A percentile compares a stretch with the other conserved stretches of the same genome.
phyloP scores from a whole-genome alignment of 92 coral and sea anemone species.

The Scolanthus callimorphus region DNA sequence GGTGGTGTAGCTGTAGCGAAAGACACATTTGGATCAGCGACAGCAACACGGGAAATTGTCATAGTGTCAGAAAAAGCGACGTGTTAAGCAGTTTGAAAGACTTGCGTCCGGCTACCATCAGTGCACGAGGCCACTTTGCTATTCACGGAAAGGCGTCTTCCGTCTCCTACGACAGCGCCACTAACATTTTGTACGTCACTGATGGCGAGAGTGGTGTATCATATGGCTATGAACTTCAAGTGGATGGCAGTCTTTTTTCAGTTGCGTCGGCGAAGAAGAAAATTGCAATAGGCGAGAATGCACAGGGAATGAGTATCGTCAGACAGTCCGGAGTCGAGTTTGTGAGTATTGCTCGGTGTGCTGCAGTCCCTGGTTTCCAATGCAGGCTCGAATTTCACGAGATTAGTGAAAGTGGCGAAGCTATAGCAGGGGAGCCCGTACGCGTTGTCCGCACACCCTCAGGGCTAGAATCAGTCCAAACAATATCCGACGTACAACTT shows the following conservation, averaged over 20 bases:
- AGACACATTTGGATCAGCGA: constrained; percentile 62
- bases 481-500: constrained; percentile 44
- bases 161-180: constrained; percentile 51
- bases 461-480: constrained; percentile 72
- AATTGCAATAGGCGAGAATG: constrained; percentile 47
- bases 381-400: constrained; percentile 80
- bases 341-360: constrained; percentile 71
- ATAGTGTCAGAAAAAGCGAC: constrained; percentile 28
- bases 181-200: constrained; percentile 59
- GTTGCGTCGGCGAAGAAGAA: constrained; percentile 17
- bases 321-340: constrained; percentile 56
- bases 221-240: constrained; percentile 53
- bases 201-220: constrained; percentile 42
- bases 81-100: constrained; percentile 35
- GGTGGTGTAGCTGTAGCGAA: constrained; percentile 62
- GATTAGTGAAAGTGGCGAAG: constrained; percentile 31
- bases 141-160: constrained; percentile 61
- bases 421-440: constrained; percentile 27
- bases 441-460: constrained; percentile 83
- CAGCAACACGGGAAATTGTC: constrained; percentile 12
- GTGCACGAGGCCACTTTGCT: constrained; percentile 2
- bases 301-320: constrained; percentile 72
- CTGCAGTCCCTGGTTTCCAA: constrained; percentile 54
- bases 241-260: constrained; percentile 36
- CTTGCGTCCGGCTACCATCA: constrained; percentile 30